A percentile compares a stretch with the other conserved stretches of the same genome.
These are phyloP conservation scores for Tylochromis polylepis DNA, from an alignment of 2,113 vertebrate species.

Conservation along the genomic window DNA sequence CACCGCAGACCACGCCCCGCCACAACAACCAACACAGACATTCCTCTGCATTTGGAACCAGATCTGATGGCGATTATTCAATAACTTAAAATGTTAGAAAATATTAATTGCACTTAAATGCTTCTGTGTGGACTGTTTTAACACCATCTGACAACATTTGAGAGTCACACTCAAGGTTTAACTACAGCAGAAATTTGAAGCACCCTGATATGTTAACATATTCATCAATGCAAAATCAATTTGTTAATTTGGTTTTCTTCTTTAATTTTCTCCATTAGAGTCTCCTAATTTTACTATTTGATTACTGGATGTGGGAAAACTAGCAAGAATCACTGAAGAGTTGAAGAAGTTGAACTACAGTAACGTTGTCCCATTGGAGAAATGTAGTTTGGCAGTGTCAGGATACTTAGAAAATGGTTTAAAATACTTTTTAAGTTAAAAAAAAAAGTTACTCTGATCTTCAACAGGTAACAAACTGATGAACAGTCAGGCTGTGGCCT, in stretches of 20 bases:
- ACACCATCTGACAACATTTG: neutral
- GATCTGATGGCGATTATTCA: neutral
- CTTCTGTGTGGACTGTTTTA: neutral
- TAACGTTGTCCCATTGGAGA: neutral
- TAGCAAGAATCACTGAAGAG: fast-evolving
- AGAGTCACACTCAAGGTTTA: neutral
- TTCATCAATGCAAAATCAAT: neutral
- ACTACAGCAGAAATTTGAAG: neutral
- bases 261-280: neutral
- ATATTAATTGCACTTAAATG: neutral
- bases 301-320: neutral
- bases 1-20: too few species aligned
- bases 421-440: fast-evolving
- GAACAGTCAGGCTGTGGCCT: neutral
- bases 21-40: neutral
- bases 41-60: neutral
- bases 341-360: neutral
- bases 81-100: neutral
- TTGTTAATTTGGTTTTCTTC: neutral
- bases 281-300: neutral
- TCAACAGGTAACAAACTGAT: neutral
- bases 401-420: too few species aligned
- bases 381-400: neutral
- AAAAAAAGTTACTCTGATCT: neutral
- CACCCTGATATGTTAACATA: neutral